Conservation (phyloP, 2,888 invertebrate genomes). For the Diaphora mendica region DNA sequence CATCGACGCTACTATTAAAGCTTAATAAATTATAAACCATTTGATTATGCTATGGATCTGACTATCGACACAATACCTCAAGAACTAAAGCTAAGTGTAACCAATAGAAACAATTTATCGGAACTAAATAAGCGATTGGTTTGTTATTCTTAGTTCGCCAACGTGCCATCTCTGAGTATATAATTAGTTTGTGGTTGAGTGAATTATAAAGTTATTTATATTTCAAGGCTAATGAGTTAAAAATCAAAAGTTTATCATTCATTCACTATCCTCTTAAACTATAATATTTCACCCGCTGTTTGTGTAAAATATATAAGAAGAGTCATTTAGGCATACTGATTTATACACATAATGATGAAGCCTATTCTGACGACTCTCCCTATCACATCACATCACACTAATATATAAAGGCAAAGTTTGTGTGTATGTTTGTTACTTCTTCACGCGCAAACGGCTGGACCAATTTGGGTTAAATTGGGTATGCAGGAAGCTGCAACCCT, state of each 20-base stretch:
- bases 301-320: neutral
- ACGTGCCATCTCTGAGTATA: neutral
- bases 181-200: neutral
- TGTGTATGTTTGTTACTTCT: no score
- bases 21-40: neutral
- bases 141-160: neutral
- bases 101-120: no score
- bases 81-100: neutral
- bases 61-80: neutral
- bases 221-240: neutral
- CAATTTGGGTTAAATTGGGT: no score
- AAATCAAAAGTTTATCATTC: neutral
- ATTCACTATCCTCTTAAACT: neutral
- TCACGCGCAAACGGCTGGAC: no score
- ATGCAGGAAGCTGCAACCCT: no score
- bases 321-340: neutral
- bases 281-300: neutral
- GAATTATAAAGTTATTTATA: neutral
- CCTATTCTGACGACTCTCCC: neutral
- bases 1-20: slow-evolving; percentile 20
- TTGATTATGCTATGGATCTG: neutral
- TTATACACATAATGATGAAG: neutral
- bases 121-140: neutral
- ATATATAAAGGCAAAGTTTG: no score
- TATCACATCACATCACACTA: no score